phyloP scores from a whole-genome alignment of 1,140 invertebrate genomes.

The Vanessa tameamea region DNA sequence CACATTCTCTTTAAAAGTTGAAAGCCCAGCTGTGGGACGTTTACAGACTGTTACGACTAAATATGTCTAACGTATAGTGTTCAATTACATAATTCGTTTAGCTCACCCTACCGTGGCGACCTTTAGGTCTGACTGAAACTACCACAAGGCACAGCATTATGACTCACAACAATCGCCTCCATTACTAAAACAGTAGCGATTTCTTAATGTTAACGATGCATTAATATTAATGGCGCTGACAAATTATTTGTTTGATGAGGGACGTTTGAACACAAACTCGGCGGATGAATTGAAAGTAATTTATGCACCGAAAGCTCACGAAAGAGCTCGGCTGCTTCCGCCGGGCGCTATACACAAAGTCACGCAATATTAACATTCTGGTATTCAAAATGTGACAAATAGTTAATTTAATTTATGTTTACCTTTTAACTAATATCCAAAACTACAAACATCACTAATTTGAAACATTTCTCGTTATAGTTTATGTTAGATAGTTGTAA shows the following conservation, averaged over 20 bases:
- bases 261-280: constrained; percentile 57
- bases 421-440: constrained; percentile 59
- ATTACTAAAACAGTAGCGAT: constrained; percentile 37
- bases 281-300: constrained; percentile 70
- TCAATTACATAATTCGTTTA: too few relatives aligned
- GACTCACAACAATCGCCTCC: constrained; percentile 30
- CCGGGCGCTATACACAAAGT: constrained; percentile 43
- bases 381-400: constrained; percentile 74
- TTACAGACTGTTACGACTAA: too few relatives aligned
- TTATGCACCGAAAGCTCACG: constrained; percentile 71
- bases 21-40: too few relatives aligned
- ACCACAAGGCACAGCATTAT: constrained; percentile 28
- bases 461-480: constrained; percentile 34
- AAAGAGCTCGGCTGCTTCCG: constrained; percentile 58
- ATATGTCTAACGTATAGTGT: too few relatives aligned
- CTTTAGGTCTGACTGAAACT: constrained; percentile 23
- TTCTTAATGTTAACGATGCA: constrained; percentile 45
- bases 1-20: too few relatives aligned
- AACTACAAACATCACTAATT: constrained; percentile 44
- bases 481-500: constrained; percentile 30
- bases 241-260: constrained; percentile 66
- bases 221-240: constrained; percentile 53
- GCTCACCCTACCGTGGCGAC: too few relatives aligned
- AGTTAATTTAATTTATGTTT: constrained; percentile 75
- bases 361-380: constrained; percentile 73